Base-by-base conservation (phyloP, 1,140 invertebrate genomes). In the Leptopilina clavipes region DNA sequence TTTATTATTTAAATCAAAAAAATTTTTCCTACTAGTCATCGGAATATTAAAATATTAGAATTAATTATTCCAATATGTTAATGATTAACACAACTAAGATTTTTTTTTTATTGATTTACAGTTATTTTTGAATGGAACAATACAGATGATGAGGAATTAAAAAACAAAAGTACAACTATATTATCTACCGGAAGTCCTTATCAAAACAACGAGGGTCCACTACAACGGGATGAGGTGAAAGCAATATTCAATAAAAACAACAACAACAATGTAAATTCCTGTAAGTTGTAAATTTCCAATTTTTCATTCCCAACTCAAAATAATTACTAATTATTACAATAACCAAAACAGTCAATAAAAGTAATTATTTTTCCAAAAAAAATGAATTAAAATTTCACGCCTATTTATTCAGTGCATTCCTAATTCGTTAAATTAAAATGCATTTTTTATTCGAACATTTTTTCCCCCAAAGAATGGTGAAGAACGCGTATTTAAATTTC, bases 201-300 rank as follows among this genome's bases (percentile, higher is more conserved):
- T 84, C 88, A 87, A 81, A 88, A 86, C 81, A 91, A 89, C 79
- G 93, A 94, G 84, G 93, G 93, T 91, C 93, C 93, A 76, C 86
- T 94, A 80, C 93, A 94, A 85, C 90, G 93, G 75, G 93, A 94
- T 89, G 93, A 94, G 88, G 93, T 94, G 52, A 93, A 94, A 87
- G 91, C 92, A 76, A 92, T 92, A 78, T 91, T 92, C 77, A 92
- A 90, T 82, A 93, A 91, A 89, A 90, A 90, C 54, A 91, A 92
- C 73, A 84, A 81, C 73, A 84, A 81, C 73, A 86, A 83, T 77
- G 84, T 87, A 73, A 88, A 85, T 79, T 81, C 85, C 71, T 87
- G 89, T 90, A 85, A 90, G 89, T 89, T 52, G 5, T 14, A 52
- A 77, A 8, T 22, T 65, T 14, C 1, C 22, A 31, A 25, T 12